Evolutionary conservation across 2,888 invertebrate species (phyloP).

Genomic region (Chaitophorus viminalis): DNA sequence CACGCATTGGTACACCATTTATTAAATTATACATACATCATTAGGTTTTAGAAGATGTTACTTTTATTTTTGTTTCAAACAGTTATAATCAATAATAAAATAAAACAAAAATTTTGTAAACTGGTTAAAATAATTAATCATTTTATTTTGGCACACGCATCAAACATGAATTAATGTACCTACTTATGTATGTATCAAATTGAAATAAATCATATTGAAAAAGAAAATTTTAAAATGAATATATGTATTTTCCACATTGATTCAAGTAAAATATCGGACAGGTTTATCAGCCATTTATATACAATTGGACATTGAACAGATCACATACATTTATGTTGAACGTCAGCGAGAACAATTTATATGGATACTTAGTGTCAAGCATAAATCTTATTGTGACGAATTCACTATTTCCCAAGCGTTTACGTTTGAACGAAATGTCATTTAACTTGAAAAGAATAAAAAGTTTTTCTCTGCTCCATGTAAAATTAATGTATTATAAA

Average conservation of each 20-base stretch:
- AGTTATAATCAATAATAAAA: no score
- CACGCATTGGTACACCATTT: no score
- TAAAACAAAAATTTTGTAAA: no score
- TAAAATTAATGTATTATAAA: slow-evolving; percentile 1
- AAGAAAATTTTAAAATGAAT: background rate
- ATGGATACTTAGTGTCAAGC: slow-evolving; percentile 21
- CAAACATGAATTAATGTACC: no score
- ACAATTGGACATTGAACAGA: slow-evolving; percentile 27
- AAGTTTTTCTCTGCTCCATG: background rate
- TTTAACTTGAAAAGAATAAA: slow-evolving; percentile 20
- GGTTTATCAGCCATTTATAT: background rate
- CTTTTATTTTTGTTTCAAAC: no score
- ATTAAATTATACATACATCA: no score
- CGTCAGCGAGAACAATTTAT: slow-evolving; percentile 27
- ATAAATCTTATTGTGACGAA: slow-evolving; percentile 24
- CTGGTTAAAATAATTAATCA: no score
- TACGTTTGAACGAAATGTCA: slow-evolving; percentile 13
- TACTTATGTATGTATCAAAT: background rate
- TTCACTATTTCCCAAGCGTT: slow-evolving; percentile 4
- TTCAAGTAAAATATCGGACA: background rate
- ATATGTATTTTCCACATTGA: background rate
- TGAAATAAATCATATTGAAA: background rate
- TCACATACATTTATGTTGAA: slow-evolving; percentile 35
- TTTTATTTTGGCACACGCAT: no score
- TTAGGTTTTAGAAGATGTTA: no score